Conservation (phyloP, 2,888 invertebrate species). For the Theretra japonica region DNA sequence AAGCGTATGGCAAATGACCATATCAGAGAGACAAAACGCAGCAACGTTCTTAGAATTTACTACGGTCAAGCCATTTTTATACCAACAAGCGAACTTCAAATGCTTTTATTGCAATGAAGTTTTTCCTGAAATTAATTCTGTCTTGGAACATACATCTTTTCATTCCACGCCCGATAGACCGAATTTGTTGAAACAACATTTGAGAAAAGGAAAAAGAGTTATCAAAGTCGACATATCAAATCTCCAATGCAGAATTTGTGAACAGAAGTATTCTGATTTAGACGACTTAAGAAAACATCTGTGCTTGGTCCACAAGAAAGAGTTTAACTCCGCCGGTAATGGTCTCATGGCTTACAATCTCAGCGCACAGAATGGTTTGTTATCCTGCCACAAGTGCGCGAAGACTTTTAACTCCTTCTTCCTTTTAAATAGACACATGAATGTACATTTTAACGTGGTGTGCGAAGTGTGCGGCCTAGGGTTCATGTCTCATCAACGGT, state of each 20-base stretch:
- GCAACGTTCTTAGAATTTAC: slow-evolving; percentile 74
- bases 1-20: slow-evolving; percentile 80
- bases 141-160: slow-evolving; percentile 62
- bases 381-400: slow-evolving; percentile 70
- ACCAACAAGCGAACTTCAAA: slow-evolving; percentile 78
- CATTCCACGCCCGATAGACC: slow-evolving; percentile 65
- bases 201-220: slow-evolving; percentile 74
- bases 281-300: slow-evolving; percentile 73
- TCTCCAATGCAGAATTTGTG: slow-evolving; percentile 72
- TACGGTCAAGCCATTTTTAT: slow-evolving; percentile 74
- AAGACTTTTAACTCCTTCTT: slow-evolving; percentile 77
- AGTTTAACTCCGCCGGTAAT: slow-evolving; percentile 75
- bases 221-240: slow-evolving; percentile 78
- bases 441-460: slow-evolving; percentile 75
- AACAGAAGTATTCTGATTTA: slow-evolving; percentile 68
- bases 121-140: slow-evolving; percentile 71
- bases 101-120: slow-evolving; percentile 77
- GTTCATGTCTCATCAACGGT: slow-evolving; percentile 74
- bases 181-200: slow-evolving; percentile 65
- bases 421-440: slow-evolving; percentile 76
- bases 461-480: slow-evolving; percentile 79
- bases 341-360: slow-evolving; percentile 76
- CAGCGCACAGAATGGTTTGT: slow-evolving; percentile 59
- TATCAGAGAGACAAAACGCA: slow-evolving; percentile 75
- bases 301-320: slow-evolving; percentile 62